Evolutionary conservation across 2,797 vertebrate species (phyloP).

Genomic region (Enteromius argenteus): DNA sequence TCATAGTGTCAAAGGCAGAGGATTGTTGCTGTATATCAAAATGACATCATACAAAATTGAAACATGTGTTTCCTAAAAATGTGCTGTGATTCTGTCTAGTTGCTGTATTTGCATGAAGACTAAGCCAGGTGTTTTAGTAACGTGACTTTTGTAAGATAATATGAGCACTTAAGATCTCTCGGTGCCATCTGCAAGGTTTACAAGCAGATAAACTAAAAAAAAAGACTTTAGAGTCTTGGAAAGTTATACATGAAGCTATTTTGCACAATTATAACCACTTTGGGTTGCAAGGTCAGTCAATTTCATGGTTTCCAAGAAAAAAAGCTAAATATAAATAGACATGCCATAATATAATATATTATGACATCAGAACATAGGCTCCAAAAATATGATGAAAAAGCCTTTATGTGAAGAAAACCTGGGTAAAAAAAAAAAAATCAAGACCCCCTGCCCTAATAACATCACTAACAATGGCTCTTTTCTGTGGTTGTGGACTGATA

Average conservation of each 20-base stretch:
- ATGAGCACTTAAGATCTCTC: not conserved
- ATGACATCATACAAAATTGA: constrained; percentile 34
- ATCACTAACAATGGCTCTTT: constrained; percentile 70
- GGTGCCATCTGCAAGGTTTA: not conserved
- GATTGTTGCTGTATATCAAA: constrained; percentile 37
- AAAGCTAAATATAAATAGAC: not conserved
- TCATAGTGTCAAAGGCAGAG: constrained; percentile 28
- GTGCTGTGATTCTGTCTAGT: constrained; percentile 24
- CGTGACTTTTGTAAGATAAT: not conserved
- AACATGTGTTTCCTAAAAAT: constrained; percentile 18
- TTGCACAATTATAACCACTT: not conserved
- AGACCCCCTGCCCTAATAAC: constrained; percentile 35
- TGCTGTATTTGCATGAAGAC: constrained; percentile 12
- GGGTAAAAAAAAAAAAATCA: constrained; percentile 24
- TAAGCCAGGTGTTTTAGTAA: not conserved
- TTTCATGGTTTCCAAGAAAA: not conserved
- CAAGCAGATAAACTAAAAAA: not conserved
- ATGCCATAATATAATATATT: not conserved
- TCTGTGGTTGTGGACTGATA: constrained; percentile 65
- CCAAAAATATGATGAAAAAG: not conserved
- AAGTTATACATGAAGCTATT: not conserved
- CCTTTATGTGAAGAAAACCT: constrained; percentile 26
- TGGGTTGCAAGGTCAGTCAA: not conserved
- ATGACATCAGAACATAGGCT: not conserved
- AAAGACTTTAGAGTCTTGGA: not conserved